phyloP scores from a whole-genome alignment of 2,113 vertebrate genomes.

The Gobio gobio region DNA sequence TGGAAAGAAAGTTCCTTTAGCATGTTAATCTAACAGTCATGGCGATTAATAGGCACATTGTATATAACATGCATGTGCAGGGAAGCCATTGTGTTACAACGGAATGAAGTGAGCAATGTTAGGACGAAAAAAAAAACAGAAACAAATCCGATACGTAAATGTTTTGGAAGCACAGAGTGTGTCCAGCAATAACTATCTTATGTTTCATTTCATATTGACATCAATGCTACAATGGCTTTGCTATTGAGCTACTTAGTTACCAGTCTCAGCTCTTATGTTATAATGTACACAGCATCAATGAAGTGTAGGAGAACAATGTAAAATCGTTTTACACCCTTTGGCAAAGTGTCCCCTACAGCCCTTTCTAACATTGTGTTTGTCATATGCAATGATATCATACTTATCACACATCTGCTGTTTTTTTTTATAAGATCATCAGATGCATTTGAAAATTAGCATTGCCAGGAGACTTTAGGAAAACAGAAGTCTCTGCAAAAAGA shows the following conservation, averaged over 20 bases:
- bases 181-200: not conserved
- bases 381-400: not conserved
- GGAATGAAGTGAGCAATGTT: not conserved
- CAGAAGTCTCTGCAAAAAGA: slow-evolving; percentile 12
- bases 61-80: slow-evolving; percentile 42
- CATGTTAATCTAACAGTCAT: slow-evolving; percentile 63
- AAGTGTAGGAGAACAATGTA: slow-evolving; percentile 3
- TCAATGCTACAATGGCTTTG: slow-evolving; percentile 13
- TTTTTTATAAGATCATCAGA: not conserved
- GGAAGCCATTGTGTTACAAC: not conserved
- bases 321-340: slow-evolving; percentile 18
- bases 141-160: not conserved
- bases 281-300: slow-evolving; percentile 16
- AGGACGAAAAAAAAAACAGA: not conserved
- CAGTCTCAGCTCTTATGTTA: not conserved
- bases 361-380: slow-evolving; percentile 34
- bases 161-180: slow-evolving; percentile 10
- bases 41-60: slow-evolving; percentile 64
- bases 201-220: slow-evolving; percentile 19
- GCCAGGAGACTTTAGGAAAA: not conserved
- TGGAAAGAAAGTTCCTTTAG: not conserved
- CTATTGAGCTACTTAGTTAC: not conserved
- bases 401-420: slow-evolving; percentile 5
- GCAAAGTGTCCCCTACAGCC: not conserved
- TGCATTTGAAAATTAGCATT: not conserved